Percentiles rank a stretch among this genome's conserved stretches.
Evolutionary conservation across 2,888 invertebrate species (phyloP).

Genomic region (Trachelus stipa): DNA sequence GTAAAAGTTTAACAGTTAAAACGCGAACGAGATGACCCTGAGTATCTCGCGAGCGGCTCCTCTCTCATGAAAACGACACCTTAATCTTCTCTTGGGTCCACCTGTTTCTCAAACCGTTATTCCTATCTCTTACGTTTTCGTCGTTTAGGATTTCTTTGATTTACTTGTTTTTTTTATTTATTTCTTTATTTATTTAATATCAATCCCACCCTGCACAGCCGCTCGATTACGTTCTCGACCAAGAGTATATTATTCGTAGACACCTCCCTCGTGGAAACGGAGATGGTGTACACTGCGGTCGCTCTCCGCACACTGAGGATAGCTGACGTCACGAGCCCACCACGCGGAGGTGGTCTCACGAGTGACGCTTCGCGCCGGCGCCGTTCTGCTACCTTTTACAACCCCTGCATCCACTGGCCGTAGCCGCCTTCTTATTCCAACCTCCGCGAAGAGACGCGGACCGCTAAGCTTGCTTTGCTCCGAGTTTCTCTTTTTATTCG

Average conservation of each 20-base stretch:
- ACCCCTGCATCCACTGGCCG: conserved; percentile 34
- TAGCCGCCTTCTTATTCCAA: conserved; percentile 22
- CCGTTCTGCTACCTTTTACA: conserved; percentile 35
- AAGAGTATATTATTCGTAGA: neutral
- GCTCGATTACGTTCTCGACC: neutral
- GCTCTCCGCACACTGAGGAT: conserved; percentile 65
- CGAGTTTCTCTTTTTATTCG: neutral
- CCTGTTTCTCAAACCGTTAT: neutral
- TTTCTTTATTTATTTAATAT: neutral
- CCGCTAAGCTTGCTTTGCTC: neutral
- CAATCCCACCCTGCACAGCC: neutral
- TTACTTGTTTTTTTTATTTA: too few species aligned
- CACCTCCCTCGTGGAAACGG: conserved; percentile 23
- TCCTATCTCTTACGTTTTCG: neutral
- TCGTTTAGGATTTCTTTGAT: neutral
- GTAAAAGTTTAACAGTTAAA: neutral
- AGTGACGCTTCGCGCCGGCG: conserved; percentile 58
- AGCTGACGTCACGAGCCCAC: conserved; percentile 64
- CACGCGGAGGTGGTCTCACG: conserved; percentile 64
- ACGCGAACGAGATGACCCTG: neutral
- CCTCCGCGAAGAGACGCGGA: neutral
- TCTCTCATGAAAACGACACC: neutral
- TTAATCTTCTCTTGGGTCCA: neutral
- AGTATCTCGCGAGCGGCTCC: neutral
- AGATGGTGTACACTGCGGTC: conserved; percentile 63